phyloP scores from a whole-genome alignment of 2,797 vertebrate genomes.

The Esox lucius region DNA sequence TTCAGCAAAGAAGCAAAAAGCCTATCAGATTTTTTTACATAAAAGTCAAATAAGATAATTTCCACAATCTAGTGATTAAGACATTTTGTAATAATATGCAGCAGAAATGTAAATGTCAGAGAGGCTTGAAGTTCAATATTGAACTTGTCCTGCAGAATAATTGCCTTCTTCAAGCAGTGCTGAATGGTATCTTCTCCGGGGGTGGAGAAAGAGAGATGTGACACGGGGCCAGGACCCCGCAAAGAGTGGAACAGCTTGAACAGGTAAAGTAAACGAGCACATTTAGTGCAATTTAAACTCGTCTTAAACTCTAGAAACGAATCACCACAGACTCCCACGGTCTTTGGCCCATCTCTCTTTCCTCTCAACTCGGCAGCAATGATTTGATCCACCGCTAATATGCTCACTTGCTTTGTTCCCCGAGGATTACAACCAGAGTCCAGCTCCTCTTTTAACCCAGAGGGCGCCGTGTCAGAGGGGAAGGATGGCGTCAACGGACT shows the following conservation, averaged over 20 bases:
- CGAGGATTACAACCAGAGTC: constrained; percentile 11
- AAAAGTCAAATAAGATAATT: not conserved
- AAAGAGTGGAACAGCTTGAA: constrained; percentile 16
- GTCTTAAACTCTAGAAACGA: constrained; percentile 24
- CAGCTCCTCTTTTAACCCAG: not conserved
- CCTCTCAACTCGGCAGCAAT: constrained; percentile 1
- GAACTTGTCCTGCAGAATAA: constrained; percentile 5
- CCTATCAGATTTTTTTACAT: not conserved
- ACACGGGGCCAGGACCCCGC: constrained; percentile 14
- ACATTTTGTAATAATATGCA: not conserved
- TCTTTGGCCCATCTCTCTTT: constrained; percentile 8
- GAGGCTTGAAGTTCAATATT: not conserved
- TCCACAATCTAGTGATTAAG: constrained; percentile 2
- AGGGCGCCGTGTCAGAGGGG: not conserved
- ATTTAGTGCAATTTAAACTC: constrained; percentile 24
- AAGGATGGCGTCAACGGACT: constrained; percentile 21
- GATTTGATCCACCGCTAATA: constrained; percentile 36
- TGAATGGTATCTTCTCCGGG: not conserved
- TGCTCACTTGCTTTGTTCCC: constrained; percentile 8
- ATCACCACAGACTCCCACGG: constrained; percentile 28
- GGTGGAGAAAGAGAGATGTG: constrained; percentile 4
- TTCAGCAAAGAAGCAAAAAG: not conserved
- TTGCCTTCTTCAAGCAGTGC: not conserved
- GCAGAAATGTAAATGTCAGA: too few species aligned
- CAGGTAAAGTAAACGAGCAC: constrained; percentile 31